Evolutionary conservation across 2,888 invertebrate genomes (phyloP).

Genomic region (Nasonovia ribisnigri): DNA sequence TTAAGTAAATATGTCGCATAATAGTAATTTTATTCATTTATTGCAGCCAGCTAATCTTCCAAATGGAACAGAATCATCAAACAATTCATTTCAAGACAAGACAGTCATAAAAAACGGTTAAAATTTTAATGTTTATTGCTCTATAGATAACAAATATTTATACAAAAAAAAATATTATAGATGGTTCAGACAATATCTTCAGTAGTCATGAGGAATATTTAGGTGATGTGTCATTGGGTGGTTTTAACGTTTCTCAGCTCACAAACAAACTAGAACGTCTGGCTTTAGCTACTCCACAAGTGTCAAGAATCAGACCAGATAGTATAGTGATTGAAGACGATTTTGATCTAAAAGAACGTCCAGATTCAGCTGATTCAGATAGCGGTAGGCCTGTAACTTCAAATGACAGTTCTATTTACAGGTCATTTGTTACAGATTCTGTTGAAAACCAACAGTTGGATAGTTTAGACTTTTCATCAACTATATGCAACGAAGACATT

Average conservation of each 20-base stretch:
- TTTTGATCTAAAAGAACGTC: slow-evolving; percentile 54
- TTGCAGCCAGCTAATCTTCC: slow-evolving; percentile 50
- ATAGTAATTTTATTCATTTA: slow-evolving; percentile 22
- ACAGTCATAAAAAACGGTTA: slow-evolving; percentile 49
- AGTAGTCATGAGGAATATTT: slow-evolving; percentile 34
- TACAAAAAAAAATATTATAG: background rate
- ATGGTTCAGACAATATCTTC: slow-evolving; percentile 28
- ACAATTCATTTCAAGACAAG: slow-evolving; percentile 62
- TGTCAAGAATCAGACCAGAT: slow-evolving; percentile 15
- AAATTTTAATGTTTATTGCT: background rate
- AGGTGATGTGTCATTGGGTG: slow-evolving; percentile 28
- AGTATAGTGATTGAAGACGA: slow-evolving; percentile 45
- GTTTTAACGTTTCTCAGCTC: slow-evolving; percentile 56
- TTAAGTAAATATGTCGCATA: background rate
- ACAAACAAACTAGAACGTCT: slow-evolving; percentile 57
- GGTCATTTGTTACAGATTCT: slow-evolving; percentile 55
- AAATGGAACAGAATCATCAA: slow-evolving; percentile 55
- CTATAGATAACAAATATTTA: slow-evolving; percentile 11
- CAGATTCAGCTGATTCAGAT: slow-evolving; percentile 61
- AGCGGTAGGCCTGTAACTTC: slow-evolving; percentile 57
- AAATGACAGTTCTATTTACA: slow-evolving; percentile 60
- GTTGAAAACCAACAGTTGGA: slow-evolving; percentile 63
- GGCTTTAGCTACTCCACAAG: slow-evolving; percentile 60
- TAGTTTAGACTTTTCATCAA: slow-evolving; percentile 53
- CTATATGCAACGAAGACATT: slow-evolving; percentile 35